phyloP scores from a whole-genome alignment of 2,797 vertebrate genomes.

The Enteromius mattozi region DNA sequence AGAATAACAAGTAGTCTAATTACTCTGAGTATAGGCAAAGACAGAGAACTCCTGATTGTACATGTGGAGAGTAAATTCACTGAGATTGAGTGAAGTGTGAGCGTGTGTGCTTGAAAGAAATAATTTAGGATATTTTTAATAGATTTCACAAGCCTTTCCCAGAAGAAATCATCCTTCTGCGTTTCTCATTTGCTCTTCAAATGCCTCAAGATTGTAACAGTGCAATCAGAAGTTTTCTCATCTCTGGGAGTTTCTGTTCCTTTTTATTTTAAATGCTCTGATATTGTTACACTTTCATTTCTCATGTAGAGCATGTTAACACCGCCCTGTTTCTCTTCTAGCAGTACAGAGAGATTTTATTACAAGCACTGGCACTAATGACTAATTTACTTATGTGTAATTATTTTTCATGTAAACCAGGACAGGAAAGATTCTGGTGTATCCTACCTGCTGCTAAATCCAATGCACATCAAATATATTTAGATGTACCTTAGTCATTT shows the following conservation, averaged over 20 bases:
- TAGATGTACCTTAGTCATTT: neutral
- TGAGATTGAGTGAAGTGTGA: neutral
- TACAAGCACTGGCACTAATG: neutral
- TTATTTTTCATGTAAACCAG: neutral
- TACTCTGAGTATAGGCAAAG: neutral
- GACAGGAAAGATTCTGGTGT: neutral
- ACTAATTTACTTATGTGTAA: neutral
- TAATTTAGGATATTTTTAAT: conserved; percentile 43
- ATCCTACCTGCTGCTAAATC: neutral
- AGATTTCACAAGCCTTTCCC: conserved; percentile 42
- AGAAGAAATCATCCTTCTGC: conserved; percentile 29
- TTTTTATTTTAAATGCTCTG: conserved; percentile 6
- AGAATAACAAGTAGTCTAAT: conserved; percentile 22
- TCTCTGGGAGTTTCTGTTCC: conserved; percentile 4
- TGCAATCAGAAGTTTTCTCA: conserved; percentile 37
- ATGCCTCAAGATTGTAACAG: conserved; percentile 22
- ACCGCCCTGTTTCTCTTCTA: neutral
- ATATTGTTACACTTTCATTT: conserved; percentile 17
- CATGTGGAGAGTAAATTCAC: conserved; percentile 1
- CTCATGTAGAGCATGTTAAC: neutral
- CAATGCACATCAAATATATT: conserved; percentile 2
- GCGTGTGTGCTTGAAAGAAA: conserved; percentile 1
- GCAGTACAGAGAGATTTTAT: conserved; percentile 12
- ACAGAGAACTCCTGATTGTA: conserved; percentile 2
- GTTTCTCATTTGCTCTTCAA: conserved; percentile 30